Base-by-base conservation (phyloP, 1,140 invertebrate genomes). In the Harpegnathos saltator region DNA sequence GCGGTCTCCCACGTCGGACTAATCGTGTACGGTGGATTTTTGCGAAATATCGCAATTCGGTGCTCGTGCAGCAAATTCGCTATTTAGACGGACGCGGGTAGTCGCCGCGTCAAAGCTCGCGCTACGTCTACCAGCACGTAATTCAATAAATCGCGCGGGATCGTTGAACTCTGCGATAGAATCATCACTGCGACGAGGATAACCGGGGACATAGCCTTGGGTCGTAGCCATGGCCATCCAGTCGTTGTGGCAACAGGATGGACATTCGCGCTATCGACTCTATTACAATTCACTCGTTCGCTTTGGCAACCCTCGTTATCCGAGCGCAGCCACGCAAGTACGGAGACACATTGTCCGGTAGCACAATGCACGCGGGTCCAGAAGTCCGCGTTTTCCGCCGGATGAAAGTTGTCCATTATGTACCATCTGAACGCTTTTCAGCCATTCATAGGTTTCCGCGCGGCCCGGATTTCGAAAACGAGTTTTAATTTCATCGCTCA, bases 271-370 rank as follows among this genome's bases (percentile, higher is more conserved):
- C 52, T 80, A 83, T 80, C 56, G 75, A 71, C 68, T 83, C 61
- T 82, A 82, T 86, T 72, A 74, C 86, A 69, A 69, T 85, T 73
- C 84, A 69, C 50, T 85, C 62, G 71, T 83, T 85, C 71, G 80
- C 80, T 63, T 75, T 82, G 83, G 59, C 82, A 85, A 68, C 61
- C 58, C 83, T 82, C 82, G 83, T 85, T 86, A 86, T 84, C 73
- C 71, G 72, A 73, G 54, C 63, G 71, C 84, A 84, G 48, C 63
- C 80, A 83, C 38, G 72, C 78, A 77, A 58, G 73, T 71, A 71
- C 62, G 73, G 62, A 54, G 80, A 80, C 69, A 75, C 74, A 89
- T 89, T 89, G 87, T 89, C 63, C 59, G 33, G 7, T 15, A 9
- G 54, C 58, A 87, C 80, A 89, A 83, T 82, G 61, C 61, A 29